Base-by-base conservation (phyloP, 2,888 invertebrate species). In the Ptilodon capucinus region DNA sequence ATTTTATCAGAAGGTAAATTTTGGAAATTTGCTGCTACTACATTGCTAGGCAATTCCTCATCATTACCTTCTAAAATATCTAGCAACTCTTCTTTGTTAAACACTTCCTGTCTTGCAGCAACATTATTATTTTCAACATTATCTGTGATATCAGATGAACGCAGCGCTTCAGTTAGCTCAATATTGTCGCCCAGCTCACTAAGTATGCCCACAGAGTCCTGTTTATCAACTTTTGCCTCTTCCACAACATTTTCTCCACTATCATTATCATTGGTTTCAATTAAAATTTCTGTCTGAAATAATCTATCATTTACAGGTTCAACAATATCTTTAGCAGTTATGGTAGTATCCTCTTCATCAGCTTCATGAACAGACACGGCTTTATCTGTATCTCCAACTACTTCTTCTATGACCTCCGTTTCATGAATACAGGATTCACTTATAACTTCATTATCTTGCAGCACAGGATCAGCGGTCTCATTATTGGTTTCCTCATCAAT, bases 1-100 rank as follows among this genome's bases (percentile, higher is more conserved):
- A 66, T 68, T 55, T 80, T 76, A 38, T 64, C 57, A 45, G 71
- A 54, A 30, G 32, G 35, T n/a, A 54, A 17, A 7, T 46, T 55
- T 44, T 60, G 46, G 38, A 68, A 61, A 30, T 60, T 60, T 7
- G 68, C 61, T 17, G 56, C 41, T 13, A 56, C 36, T 13, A 58
- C 46, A 34, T 48, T 66, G 42, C 58, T 62, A 34, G 71, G 45
- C 30, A 64, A 57, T 42, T 63, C 51, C 39, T 76, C 58, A 74
- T 87, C 82, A 74, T 90, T 90, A 2, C 91, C 91, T 68, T 91
- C 83, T 48, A 91, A 72, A 51, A 91, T 91, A 57, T 90, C 88
- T 40, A 91, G 61, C 18, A 91, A 57, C 56, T 91, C 90, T 57
- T 91, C 90, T 60, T 91, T 91, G 57, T 91, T 91, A 52, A 91